A percentile compares a stretch with the other conserved stretches of the same genome.
These are phyloP conservation scores for Tipula vernalis DNA, from an alignment of 2,888 invertebrate genomes.

Conservation along the genomic window DNA sequence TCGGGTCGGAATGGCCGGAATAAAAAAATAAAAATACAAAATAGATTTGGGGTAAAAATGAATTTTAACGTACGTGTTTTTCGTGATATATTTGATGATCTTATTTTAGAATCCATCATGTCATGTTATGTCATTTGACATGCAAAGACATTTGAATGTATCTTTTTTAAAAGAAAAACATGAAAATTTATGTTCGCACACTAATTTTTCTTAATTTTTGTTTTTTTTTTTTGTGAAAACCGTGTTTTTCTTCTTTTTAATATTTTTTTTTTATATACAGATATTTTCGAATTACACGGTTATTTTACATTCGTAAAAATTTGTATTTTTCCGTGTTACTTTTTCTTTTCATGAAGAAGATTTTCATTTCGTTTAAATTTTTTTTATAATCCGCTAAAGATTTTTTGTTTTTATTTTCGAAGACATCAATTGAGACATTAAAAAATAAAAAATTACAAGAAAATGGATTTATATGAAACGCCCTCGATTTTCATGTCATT, in stretches of 20 bases:
- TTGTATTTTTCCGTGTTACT: background rate
- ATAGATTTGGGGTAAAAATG: background rate
- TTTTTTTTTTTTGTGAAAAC: slow-evolving; percentile 7
- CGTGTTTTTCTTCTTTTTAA: slow-evolving; percentile 9
- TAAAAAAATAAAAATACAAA: background rate
- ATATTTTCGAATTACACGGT: slow-evolving; percentile 8
- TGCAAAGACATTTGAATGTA: slow-evolving; percentile 9
- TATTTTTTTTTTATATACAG: background rate
- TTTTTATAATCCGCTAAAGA: slow-evolving; percentile 9
- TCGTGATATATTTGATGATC: slow-evolving; percentile 5
- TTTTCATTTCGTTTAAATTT: background rate
- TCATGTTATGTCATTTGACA: slow-evolving; percentile 10
- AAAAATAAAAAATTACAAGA: slow-evolving; percentile 8
- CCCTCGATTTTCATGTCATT: background rate
- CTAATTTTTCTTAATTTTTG: background rate
- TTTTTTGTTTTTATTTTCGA: background rate
- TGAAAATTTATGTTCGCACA: slow-evolving; percentile 9
- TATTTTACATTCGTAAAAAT: slow-evolving; percentile 7
- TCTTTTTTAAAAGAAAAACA: slow-evolving; percentile 6
- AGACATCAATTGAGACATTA: slow-evolving; percentile 5
- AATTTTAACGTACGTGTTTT: background rate
- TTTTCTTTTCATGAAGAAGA: background rate
- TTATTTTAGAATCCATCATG: slow-evolving; percentile 6
- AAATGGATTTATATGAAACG: slow-evolving; percentile 6
- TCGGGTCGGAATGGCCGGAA: background rate